Evolutionary conservation across 2,888 invertebrate genomes (phyloP).

Genomic region (Synanthedon formicaeformis): DNA sequence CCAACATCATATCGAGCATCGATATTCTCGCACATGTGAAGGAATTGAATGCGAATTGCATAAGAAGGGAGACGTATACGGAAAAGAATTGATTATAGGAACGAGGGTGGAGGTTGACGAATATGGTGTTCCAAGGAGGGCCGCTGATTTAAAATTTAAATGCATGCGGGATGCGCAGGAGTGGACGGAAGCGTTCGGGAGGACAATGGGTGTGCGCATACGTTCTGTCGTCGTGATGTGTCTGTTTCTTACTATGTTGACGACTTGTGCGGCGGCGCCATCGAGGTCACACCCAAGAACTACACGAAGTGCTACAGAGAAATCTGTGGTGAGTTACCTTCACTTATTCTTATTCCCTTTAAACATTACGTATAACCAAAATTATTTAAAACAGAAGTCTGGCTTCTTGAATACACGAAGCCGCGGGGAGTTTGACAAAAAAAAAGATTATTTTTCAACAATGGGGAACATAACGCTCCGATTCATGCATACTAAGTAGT

Average conservation of each 20-base stretch:
- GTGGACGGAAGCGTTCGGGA: slow-evolving; percentile 37
- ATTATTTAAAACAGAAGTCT: background rate
- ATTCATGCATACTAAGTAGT: slow-evolving; percentile 52
- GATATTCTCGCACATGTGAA: slow-evolving; percentile 25
- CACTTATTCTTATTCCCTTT: background rate
- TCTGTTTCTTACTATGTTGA: slow-evolving; percentile 40
- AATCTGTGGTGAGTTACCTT: slow-evolving; percentile 41
- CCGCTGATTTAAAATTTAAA: slow-evolving; percentile 59
- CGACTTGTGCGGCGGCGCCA: slow-evolving; percentile 41
- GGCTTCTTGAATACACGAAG: slow-evolving; percentile 23
- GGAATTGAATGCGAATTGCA: slow-evolving; percentile 28
- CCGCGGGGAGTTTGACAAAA: slow-evolving; percentile 38
- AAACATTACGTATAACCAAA: background rate
- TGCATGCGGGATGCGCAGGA: slow-evolving; percentile 36
- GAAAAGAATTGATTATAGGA: slow-evolving; percentile 49
- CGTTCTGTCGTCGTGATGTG: slow-evolving; percentile 34
- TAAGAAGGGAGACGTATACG: slow-evolving; percentile 46
- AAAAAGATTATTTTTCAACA: slow-evolving; percentile 8
- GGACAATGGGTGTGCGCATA: slow-evolving; percentile 49
- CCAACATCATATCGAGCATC: slow-evolving; percentile 34
- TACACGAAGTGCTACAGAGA: slow-evolving; percentile 35
- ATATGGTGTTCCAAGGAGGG: slow-evolving; percentile 42
- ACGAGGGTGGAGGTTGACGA: slow-evolving; percentile 41
- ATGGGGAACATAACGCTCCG: slow-evolving; percentile 24
- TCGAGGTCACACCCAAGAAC: slow-evolving; percentile 20